phyloP scores from a whole-genome alignment of 2,797 vertebrate genomes.

The Dryobates pubescens region DNA sequence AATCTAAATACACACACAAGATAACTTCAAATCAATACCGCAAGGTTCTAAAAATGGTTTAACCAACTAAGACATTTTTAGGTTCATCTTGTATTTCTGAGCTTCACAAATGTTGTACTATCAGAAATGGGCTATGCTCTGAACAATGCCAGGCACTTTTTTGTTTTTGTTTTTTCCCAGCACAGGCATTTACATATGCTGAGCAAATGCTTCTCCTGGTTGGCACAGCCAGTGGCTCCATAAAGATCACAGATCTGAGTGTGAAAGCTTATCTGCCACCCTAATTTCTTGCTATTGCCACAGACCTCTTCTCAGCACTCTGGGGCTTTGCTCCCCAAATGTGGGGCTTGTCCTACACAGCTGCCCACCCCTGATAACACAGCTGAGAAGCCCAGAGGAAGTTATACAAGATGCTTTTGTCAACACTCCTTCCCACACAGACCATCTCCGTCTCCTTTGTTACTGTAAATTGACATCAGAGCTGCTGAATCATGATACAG shows the following conservation, averaged over 20 bases:
- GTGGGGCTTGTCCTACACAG: conserved; percentile 15
- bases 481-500: conserved; percentile 65
- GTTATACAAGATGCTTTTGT: conserved; percentile 74
- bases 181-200: not conserved
- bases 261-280: conserved; percentile 19
- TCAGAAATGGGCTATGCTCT: not conserved
- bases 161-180: not conserved
- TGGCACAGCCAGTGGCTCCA: not conserved
- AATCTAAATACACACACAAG: not conserved
- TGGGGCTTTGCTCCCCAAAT: conserved; percentile 31
- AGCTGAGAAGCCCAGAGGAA: conserved; percentile 68
- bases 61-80: not conserved
- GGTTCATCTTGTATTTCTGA: not conserved
- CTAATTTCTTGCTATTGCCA: conserved; percentile 21
- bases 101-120: not conserved
- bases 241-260: not conserved
- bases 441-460: conserved; percentile 55
- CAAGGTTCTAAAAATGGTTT: not conserved
- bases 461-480: conserved; percentile 71
- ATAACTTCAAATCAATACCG: not conserved
- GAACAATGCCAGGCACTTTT: not conserved
- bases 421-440: conserved; percentile 60
- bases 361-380: conserved; percentile 63
- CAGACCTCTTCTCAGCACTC: conserved; percentile 33
- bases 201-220: not conserved